Conservation (phyloP, 2,888 invertebrate genomes). For the Schrankia costaestrigalis region DNA sequence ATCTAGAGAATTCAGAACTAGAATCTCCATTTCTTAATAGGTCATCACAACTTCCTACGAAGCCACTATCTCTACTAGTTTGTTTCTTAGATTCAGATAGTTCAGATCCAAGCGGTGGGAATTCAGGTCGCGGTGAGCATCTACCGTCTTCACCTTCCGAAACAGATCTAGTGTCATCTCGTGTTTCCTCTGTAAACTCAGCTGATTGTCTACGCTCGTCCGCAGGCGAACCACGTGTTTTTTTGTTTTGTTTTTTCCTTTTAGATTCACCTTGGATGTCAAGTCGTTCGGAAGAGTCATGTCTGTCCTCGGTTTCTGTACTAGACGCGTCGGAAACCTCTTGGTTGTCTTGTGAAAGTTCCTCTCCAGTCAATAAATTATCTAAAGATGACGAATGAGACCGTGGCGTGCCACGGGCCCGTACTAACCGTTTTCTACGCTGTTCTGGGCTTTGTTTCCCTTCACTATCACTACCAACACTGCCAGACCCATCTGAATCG, state of each 20-base stretch:
- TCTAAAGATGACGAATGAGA: conserved; percentile 91
- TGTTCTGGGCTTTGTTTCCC: conserved; percentile 94
- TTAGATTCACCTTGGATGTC: conserved; percentile 92
- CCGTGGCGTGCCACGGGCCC: conserved; percentile 90
- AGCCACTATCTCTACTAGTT: conserved; percentile 93
- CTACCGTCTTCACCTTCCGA: conserved; percentile 85
- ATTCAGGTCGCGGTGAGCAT: conserved; percentile 85
- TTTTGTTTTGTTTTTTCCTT: conserved; percentile 89
- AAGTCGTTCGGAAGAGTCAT: conserved; percentile 84
- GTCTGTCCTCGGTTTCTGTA: conserved; percentile 86
- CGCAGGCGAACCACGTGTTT: conserved; percentile 80
- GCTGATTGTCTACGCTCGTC: conserved; percentile 84
- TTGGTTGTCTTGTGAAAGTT: conserved; percentile 73
- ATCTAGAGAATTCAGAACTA: conserved; percentile 75
- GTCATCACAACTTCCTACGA: conserved; percentile 93
- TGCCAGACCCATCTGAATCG: conserved; percentile 91
- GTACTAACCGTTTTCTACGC: conserved; percentile 88
- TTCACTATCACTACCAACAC: conserved; percentile 95
- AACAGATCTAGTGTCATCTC: conserved; percentile 79
- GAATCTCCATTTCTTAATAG: conserved; percentile 84
- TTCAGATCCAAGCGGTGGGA: conserved; percentile 78
- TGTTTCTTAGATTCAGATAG: conserved; percentile 86
- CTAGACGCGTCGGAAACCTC: conserved; percentile 88
- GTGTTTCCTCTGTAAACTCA: conserved; percentile 82
- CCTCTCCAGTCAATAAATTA: conserved; percentile 85